phyloP scores from a whole-genome alignment of 2,113 vertebrate genomes.

The Scalopus aquaticus region DNA sequence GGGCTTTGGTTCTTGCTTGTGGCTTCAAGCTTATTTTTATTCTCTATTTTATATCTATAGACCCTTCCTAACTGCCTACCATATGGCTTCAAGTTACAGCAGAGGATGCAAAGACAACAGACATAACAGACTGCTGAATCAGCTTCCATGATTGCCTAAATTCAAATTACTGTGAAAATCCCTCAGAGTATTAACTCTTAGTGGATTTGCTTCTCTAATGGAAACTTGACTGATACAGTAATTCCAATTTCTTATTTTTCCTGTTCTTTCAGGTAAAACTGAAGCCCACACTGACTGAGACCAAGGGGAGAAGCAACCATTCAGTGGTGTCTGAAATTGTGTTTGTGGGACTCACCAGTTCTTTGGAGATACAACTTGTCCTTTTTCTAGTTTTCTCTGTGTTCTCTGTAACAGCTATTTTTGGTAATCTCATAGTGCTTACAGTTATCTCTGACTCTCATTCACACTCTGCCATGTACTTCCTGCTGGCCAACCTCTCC shows the following conservation, averaged over 20 bases:
- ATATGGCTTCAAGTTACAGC: neutral
- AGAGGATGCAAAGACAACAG: neutral
- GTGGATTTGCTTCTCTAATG: neutral
- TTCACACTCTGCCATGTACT: neutral
- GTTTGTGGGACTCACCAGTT: constrained; percentile 41
- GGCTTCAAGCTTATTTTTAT: neutral
- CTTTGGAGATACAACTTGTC: constrained; percentile 18
- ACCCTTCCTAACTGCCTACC: neutral
- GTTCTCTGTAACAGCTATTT: too few relatives aligned
- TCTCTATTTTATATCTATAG: neutral
- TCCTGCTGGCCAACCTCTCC: too few relatives aligned
- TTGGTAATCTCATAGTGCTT: too few relatives aligned
- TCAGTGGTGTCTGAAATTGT: constrained; percentile 51
- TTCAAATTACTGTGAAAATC: neutral
- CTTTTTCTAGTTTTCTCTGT: constrained; percentile 42
- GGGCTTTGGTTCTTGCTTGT: neutral
- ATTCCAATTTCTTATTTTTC: constrained; percentile 42
- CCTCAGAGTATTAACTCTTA: neutral
- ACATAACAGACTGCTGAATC: neutral
- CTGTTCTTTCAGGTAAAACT: constrained; percentile 53
- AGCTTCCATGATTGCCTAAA: neutral
- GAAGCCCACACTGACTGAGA: constrained; percentile 30
- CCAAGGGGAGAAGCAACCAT: constrained; percentile 30
- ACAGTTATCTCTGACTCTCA: constrained; percentile 31
- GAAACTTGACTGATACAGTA: neutral